Base-by-base conservation (phyloP, 2,113 vertebrate species). In the Puffinus mauretanicus region DNA sequence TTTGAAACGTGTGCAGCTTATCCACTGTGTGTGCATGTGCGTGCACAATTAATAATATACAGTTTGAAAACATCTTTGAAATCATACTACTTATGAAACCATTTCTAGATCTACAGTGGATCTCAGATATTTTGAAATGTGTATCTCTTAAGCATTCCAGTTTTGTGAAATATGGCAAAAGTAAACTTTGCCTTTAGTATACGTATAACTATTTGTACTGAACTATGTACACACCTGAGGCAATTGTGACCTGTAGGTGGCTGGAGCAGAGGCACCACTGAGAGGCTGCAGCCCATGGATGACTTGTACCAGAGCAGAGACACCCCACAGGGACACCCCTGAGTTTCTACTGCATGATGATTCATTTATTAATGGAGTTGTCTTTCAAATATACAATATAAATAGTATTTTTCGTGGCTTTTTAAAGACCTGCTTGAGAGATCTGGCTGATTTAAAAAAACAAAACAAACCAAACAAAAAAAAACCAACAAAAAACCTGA, bases 161-260 rank as follows among this genome's bases (percentile, higher is more conserved):
- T 89, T 73, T 76, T 77, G 42, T 6, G 69, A 88, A 90, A 69
- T 70, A 57, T 0, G 5, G 14, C 8, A 57, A 44, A 79, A 79
- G 3, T 58, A 58, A 80, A 51, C 47, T 83, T 77, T 61, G 3
- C 14, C 20, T 32, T 61, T n/a, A 58, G 4, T 36, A 4, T 40
- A 14, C 5, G 11, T 80, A 6, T 55, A 67, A 42, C 15, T 58
- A 1, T 81, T 67, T 52, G 6, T 88, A 14, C 26, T 69, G 0
- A 0, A 27, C 6, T 21, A 1, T 46, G 3, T 79, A 16, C 21
- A 8, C 3, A 7, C 30, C 14, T 79, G 29, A 79, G 34, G 57
- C 34, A 61, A 0, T 5, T 71, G 22, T 34, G 14, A 13, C 27
- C 38, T 47, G 1, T 60, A 16, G 9, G 8, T 86, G 10, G 29